Evolutionary conservation across 1,140 invertebrate species (phyloP).

Genomic region (Tetragnatha versicolor): DNA sequence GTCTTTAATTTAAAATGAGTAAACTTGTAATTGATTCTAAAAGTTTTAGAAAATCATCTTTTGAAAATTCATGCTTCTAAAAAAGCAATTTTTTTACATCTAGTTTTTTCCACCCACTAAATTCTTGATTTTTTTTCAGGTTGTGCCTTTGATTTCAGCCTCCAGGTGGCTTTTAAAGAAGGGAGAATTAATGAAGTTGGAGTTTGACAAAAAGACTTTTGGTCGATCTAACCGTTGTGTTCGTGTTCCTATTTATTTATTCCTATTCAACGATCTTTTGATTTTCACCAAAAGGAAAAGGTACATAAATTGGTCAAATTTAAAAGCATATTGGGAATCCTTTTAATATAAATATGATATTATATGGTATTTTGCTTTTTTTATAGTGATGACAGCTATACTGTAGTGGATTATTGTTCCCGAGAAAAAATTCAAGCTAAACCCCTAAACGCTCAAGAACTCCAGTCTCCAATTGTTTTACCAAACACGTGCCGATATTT

Average conservation of each 20-base stretch:
- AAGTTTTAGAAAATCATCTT: too few relatives aligned
- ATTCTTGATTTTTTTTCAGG: slow-evolving; percentile 21
- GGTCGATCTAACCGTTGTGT: slow-evolving; percentile 72
- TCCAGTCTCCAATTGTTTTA: slow-evolving; percentile 67
- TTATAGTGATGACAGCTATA: slow-evolving; percentile 76
- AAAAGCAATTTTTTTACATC: too few relatives aligned
- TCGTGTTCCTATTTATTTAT: slow-evolving; percentile 78
- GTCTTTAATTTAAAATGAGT: too few relatives aligned
- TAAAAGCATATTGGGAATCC: neutral
- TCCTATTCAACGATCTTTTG: slow-evolving; percentile 91
- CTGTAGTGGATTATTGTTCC: slow-evolving; percentile 81
- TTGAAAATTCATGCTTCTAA: too few relatives aligned
- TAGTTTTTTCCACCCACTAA: too few relatives aligned
- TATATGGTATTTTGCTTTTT: neutral
- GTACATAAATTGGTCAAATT: slow-evolving; percentile 60
- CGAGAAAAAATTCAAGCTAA: slow-evolving; percentile 78
- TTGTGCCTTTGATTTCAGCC: slow-evolving; percentile 73
- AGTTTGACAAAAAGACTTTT: slow-evolving; percentile 79
- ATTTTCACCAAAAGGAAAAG: slow-evolving; percentile 83
- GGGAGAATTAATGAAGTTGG: slow-evolving; percentile 79
- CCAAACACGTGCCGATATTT: slow-evolving; percentile 72
- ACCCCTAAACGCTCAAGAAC: slow-evolving; percentile 62
- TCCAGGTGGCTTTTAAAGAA: slow-evolving; percentile 83
- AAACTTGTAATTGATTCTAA: too few relatives aligned
- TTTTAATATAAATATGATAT: neutral